Conservation (phyloP, 2,113 vertebrate genomes). For the Ophthalmolycus amberensis region DNA sequence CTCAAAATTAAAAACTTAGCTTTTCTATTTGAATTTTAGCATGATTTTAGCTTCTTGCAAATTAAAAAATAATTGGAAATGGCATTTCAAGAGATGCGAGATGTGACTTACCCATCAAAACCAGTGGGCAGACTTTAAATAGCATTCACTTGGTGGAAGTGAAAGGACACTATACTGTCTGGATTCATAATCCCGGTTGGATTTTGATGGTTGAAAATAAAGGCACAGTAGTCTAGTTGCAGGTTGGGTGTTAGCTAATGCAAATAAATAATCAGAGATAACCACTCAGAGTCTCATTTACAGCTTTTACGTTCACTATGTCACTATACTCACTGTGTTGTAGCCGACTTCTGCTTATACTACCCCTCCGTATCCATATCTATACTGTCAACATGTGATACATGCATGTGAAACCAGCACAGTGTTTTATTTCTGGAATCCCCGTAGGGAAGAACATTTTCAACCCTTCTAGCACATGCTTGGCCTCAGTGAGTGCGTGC, state of each 20-base stretch:
- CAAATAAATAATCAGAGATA: too few relatives aligned
- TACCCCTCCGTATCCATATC: too few relatives aligned
- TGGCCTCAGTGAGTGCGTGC: not conserved
- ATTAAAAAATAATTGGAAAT: not conserved
- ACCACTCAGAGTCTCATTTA: too few relatives aligned
- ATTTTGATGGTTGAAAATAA: too few relatives aligned
- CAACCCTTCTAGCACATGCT: not conserved
- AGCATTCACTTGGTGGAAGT: not conserved
- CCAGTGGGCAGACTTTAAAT: not conserved
- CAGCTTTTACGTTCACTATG: not conserved
- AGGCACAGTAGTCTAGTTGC: too few relatives aligned
- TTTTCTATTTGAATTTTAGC: not conserved
- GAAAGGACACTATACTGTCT: not conserved
- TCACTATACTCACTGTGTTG: not conserved
- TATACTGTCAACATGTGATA: constrained; percentile 9
- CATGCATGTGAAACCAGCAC: not conserved
- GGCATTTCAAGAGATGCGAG: not conserved
- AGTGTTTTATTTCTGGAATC: not conserved
- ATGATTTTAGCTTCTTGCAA: not conserved
- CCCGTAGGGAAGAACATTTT: not conserved
- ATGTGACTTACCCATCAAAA: too few relatives aligned
- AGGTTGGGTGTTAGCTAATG: too few relatives aligned
- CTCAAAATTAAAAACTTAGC: not conserved
- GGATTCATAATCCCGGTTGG: not conserved
- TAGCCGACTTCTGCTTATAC: not conserved